phyloP scores from a whole-genome alignment of 2,888 invertebrate species.

The Leptodirus hochenwartii region DNA sequence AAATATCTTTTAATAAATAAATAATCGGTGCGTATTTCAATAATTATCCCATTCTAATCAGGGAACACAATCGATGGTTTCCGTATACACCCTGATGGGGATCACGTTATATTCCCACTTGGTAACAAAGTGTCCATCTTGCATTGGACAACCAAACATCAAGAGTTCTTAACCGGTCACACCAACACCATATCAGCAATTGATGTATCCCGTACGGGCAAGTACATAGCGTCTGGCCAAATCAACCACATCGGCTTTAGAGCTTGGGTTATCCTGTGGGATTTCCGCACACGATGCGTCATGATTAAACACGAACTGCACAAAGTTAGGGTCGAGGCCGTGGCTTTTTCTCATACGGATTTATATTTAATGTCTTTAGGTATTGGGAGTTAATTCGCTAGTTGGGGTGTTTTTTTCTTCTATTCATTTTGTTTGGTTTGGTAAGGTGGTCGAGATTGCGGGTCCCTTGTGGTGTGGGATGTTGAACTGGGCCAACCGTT shows the following conservation, averaged over 20 bases:
- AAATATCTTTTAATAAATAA: constrained; percentile 7
- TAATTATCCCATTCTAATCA: constrained; percentile 16
- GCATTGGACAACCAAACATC: constrained; percentile 47
- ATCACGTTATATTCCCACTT: constrained; percentile 56
- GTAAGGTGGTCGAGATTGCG: constrained; percentile 77
- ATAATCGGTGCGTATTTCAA: not conserved
- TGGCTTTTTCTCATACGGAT: constrained; percentile 69
- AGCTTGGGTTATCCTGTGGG: constrained; percentile 74
- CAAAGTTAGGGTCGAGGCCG: constrained; percentile 71
- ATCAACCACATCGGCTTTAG: constrained; percentile 82
- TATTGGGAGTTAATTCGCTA: no score
- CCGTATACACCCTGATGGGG: constrained; percentile 50
- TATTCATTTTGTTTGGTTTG: no score
- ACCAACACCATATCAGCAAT: constrained; percentile 61
- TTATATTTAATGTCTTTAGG: constrained; percentile 67
- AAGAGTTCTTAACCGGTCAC: constrained; percentile 62
- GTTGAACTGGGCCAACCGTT: constrained; percentile 30
- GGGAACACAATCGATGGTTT: constrained; percentile 35
- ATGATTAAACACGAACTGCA: constrained; percentile 63
- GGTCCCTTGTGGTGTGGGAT: constrained; percentile 74
- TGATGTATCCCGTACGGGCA: constrained; percentile 55
- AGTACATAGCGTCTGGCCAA: constrained; percentile 76
- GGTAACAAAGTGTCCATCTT: constrained; percentile 63
- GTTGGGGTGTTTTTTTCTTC: no score
- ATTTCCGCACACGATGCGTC: constrained; percentile 44